These are phyloP conservation scores for Ophion ellenae DNA, from an alignment of 2,888 invertebrate genomes.

Conservation along the genomic window DNA sequence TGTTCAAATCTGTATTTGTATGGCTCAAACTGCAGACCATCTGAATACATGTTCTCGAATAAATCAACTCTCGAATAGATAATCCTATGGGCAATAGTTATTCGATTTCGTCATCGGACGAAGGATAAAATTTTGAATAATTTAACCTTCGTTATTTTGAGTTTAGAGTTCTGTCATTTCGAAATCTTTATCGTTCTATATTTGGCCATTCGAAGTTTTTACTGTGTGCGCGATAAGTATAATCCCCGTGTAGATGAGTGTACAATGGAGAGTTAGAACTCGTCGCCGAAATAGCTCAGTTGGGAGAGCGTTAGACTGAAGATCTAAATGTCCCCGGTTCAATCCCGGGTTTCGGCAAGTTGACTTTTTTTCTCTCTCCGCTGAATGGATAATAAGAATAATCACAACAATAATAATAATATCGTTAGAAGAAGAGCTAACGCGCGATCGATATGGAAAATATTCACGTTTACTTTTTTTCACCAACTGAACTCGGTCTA, in stretches of 20 bases:
- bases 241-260: background rate
- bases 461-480: background rate
- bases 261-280: background rate
- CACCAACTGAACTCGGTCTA: background rate
- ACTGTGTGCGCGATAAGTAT: background rate
- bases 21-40: too few relatives aligned
- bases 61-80: too few relatives aligned
- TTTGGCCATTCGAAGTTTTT: too few relatives aligned
- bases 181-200: too few relatives aligned
- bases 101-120: too few relatives aligned
- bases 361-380: conserved; percentile 30
- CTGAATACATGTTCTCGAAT: too few relatives aligned
- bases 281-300: conserved; percentile 70
- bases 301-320: conserved; percentile 73
- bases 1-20: too few relatives aligned
- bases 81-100: too few relatives aligned
- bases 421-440: background rate
- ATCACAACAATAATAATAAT: background rate
- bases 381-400: background rate
- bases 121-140: too few relatives aligned
- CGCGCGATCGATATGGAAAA: background rate
- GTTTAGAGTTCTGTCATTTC: too few relatives aligned
- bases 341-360: conserved; percentile 71
- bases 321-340: conserved; percentile 73
- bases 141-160: too few relatives aligned